Base-by-base conservation (phyloP, 2,113 vertebrate genomes). In the Amazona guildingii region DNA sequence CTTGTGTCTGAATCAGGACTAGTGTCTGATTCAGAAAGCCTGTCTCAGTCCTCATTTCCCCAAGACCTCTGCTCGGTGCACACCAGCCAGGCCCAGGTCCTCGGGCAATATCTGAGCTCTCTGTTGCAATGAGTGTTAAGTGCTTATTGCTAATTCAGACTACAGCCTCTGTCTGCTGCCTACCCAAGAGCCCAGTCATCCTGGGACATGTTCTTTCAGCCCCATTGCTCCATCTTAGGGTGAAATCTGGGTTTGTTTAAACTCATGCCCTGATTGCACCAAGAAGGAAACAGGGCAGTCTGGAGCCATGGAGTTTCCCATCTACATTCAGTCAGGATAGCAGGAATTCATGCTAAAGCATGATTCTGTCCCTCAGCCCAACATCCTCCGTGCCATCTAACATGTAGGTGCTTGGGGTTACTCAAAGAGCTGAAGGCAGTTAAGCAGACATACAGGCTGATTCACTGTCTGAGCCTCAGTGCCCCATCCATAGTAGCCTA, bases 361-460 rank as follows among this genome's bases (percentile, higher is more conserved):
- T 2, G 13, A 67, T 14, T 17, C 11, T 46, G 43, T 12, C 18
- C 46, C 25, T 14, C 33, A 64, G 46, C 11, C 55, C 15, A 4
- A 15, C 4, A 14, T 44, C 10, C 9, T 67, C 41, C 0, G 0
- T 92, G 41, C 31, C 55, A 62, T 13, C 6, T 1, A 31, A 17
- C 29, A 24, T 0, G 0, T 12, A 24, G n/a, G 1, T 39, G 43
- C 29, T 52, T 52, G 49, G 83, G 9, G 27, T 54, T 73, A 23
- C 64, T 29, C n/a, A 33, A 4, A n/a, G 35, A 17, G 43, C 55
- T 39, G 33, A 52, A 72, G 49, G 37, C 66, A 78, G 31, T 1
- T 27, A 35, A 85, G 70, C 20, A 46, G 55, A 13, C 23, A 19
- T 5, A 13, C 12, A 43, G 61, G 28, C 21, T 72, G 55, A 7